Evolutionary conservation across 2,113 vertebrate genomes (phyloP).

Genomic region (Pholis gunnellus): DNA sequence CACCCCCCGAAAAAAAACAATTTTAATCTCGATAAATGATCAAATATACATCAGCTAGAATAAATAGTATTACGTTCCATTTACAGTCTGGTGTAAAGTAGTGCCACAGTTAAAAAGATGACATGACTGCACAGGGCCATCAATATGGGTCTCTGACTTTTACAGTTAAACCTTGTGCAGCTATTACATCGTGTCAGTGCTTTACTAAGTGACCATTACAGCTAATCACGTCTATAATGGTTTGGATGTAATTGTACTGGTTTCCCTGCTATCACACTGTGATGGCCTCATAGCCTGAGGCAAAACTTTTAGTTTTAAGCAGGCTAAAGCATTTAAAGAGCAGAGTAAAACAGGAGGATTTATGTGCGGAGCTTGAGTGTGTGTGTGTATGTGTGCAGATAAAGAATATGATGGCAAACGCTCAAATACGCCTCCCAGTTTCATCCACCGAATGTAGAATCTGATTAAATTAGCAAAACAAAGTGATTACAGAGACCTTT

Average conservation of each 20-base stretch:
- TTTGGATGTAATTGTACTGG: conserved; percentile 52
- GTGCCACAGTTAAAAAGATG: conserved; percentile 6
- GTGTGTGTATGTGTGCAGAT: conserved; percentile 23
- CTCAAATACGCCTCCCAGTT: conserved; percentile 36
- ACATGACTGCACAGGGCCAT: conserved; percentile 13
- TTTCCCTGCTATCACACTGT: conserved; percentile 40
- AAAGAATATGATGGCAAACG: conserved; percentile 36
- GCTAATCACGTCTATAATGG: conserved; percentile 64
- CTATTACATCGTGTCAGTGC: conserved; percentile 51
- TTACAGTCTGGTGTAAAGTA: conserved; percentile 2
- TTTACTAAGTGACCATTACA: conserved; percentile 70
- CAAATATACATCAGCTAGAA: background rate
- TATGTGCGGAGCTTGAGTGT: conserved; percentile 8
- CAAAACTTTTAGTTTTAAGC: conserved; percentile 44
- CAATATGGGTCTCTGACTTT: conserved; percentile 40
- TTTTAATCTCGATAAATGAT: background rate
- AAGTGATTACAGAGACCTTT: conserved; percentile 56
- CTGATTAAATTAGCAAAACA: conserved; percentile 64
- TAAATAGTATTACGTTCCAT: conserved; percentile 2
- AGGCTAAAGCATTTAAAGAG: conserved; percentile 45
- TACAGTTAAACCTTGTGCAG: conserved; percentile 43
- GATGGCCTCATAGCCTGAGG: conserved; percentile 29
- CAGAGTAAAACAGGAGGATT: conserved; percentile 29
- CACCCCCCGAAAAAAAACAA: conserved; percentile 10
- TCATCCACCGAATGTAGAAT: conserved; percentile 30